phyloP scores from a whole-genome alignment of 2,888 invertebrate species.

The Acleris literana region DNA sequence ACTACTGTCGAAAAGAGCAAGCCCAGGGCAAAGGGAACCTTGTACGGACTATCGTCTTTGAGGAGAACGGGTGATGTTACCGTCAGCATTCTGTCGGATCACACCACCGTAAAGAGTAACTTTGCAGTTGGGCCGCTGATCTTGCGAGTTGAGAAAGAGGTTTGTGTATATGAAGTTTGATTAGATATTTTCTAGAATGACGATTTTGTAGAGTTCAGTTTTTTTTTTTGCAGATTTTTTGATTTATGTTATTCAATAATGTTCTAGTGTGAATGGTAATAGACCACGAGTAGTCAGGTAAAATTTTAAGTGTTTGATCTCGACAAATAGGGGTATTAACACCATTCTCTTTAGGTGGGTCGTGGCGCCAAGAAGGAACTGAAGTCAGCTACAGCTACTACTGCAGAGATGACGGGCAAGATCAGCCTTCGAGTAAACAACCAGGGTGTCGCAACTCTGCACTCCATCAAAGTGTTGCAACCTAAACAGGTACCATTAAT shows the following conservation, averaged over 20 bases:
- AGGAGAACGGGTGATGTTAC: slow-evolving; percentile 91
- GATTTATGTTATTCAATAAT: too few species aligned
- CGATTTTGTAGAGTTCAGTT: not conserved
- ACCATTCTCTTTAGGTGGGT: slow-evolving; percentile 83
- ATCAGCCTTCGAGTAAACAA: slow-evolving; percentile 90
- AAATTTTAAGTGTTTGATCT: not conserved
- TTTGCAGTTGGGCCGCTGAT: slow-evolving; percentile 91
- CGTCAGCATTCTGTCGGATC: slow-evolving; percentile 90
- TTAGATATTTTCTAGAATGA: not conserved
- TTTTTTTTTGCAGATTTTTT: too few species aligned
- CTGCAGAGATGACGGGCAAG: slow-evolving; percentile 93
- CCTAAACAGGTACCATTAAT: slow-evolving; percentile 88
- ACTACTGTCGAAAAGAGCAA: slow-evolving; percentile 76
- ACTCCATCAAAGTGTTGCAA: slow-evolving; percentile 92
- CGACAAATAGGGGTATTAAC: not conserved
- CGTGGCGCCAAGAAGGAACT: slow-evolving; percentile 91
- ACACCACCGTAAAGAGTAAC: slow-evolving; percentile 92
- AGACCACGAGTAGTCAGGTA: too few species aligned
- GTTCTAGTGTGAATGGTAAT: too few species aligned
- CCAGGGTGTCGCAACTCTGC: slow-evolving; percentile 91
- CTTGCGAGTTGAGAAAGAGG: slow-evolving; percentile 90
- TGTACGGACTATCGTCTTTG: slow-evolving; percentile 91
- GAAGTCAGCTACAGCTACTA: slow-evolving; percentile 93
- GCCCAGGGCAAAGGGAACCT: slow-evolving; percentile 89
- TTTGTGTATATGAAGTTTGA: slow-evolving; percentile 49